A percentile compares a stretch with the other conserved stretches of the same genome.
Evolutionary conservation across 2,888 invertebrate genomes (phyloP).

Genomic region (Julus scanicus): DNA sequence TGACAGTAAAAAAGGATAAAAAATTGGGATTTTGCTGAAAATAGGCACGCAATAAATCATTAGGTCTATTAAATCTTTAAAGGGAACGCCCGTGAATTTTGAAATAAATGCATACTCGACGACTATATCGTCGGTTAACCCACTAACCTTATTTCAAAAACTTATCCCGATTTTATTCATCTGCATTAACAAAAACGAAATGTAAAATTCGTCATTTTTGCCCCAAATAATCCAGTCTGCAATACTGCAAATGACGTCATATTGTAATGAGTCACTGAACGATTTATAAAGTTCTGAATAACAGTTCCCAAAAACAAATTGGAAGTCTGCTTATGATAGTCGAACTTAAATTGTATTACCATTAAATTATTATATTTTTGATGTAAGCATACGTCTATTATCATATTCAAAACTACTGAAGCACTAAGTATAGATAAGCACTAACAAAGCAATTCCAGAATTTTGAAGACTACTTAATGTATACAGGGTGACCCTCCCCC

Average conservation of each 20-base stretch:
- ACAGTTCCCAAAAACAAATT: too few species aligned
- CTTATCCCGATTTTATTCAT: slow-evolving; percentile 1
- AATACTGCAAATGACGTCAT: neutral
- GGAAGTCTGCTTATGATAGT: too few species aligned
- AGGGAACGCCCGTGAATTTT: slow-evolving; percentile 19
- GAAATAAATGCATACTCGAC: neutral
- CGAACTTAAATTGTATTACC: too few species aligned
- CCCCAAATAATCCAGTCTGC: neutral
- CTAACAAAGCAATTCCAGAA: too few species aligned
- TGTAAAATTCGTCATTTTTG: neutral
- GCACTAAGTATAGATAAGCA: too few species aligned
- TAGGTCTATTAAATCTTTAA: neutral
- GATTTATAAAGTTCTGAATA: too few species aligned
- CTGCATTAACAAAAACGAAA: neutral
- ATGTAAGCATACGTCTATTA: too few species aligned
- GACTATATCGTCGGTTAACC: neutral
- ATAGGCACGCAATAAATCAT: neutral
- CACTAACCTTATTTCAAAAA: slow-evolving; percentile 15
- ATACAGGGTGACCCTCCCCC: too few species aligned
- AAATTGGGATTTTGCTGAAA: neutral
- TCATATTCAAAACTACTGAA: too few species aligned
- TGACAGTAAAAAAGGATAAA: neutral
- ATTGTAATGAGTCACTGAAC: neutral
- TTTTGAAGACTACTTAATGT: neutral
- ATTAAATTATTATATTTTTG: too few species aligned